Conservation (phyloP, 2,113 vertebrate genomes). For the Gymnocephalus cernua region DNA sequence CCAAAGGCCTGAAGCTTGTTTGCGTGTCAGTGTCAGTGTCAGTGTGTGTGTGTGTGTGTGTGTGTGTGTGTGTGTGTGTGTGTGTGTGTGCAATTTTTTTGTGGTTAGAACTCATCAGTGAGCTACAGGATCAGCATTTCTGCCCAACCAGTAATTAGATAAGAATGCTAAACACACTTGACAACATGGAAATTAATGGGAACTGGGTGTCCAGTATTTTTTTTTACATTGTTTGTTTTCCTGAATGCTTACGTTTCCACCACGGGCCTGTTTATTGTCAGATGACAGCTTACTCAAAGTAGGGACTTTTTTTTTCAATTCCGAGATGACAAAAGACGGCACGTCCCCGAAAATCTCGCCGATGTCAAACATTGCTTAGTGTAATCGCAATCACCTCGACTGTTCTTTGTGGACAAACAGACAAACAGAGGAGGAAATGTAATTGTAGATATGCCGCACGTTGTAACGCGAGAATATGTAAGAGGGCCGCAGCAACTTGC, state of each 20-base stretch:
- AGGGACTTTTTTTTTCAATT: slow-evolving; percentile 44
- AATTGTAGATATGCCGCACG: slow-evolving; percentile 65
- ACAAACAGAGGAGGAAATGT: slow-evolving; percentile 67
- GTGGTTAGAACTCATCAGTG: slow-evolving; percentile 48
- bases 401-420: slow-evolving; percentile 72
- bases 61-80: background rate
- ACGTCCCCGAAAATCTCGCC: slow-evolving; percentile 59
- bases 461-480: slow-evolving; percentile 52
- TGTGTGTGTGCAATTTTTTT: slow-evolving; percentile 3
- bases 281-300: slow-evolving; percentile 57
- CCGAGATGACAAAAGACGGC: slow-evolving; percentile 51
- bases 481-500: slow-evolving; percentile 61
- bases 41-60: background rate
- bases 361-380: slow-evolving; percentile 71
- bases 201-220: slow-evolving; percentile 51
- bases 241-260: slow-evolving; percentile 2
- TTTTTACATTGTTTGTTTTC: slow-evolving; percentile 26
- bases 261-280: slow-evolving; percentile 24
- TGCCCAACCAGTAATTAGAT: slow-evolving; percentile 60
- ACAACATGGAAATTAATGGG: slow-evolving; percentile 33
- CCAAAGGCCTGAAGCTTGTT: slow-evolving; percentile 26
- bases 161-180: slow-evolving; percentile 48
- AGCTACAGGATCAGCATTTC: slow-evolving; percentile 32
- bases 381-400: slow-evolving; percentile 73
- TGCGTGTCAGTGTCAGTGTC: background rate